Evolutionary conservation across 2,888 invertebrate species (phyloP), one percentile per base, ranked within the genome.

Genomic region (Rosalia funebris): DNA sequence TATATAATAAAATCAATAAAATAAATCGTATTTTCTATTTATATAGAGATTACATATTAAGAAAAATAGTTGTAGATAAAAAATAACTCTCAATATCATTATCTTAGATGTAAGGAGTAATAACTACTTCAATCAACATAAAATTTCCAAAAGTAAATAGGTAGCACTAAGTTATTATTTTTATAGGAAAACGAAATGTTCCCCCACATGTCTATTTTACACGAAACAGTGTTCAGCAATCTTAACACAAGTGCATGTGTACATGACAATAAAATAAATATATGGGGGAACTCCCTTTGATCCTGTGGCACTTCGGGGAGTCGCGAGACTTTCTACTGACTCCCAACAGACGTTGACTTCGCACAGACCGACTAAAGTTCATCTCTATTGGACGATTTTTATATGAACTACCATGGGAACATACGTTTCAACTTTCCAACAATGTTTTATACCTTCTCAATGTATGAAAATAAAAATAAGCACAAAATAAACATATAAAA

Each of bases 191-290:
- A 57, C 57, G 62, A 44, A 53, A 39, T 42, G 52, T 64, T 69
- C 63, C 68, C 70, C 68, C 65, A 64, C 57, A 60, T 56, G 66
- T 62, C 65, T 68, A 65, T 70, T 72, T 70, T 69, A 66, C 70
- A 68, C 69, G 68, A 62, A 69, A 70, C 68, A 63, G 68, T 70
- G 73, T 74, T 73, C 71, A 57, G 76, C 79, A 79, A 80, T 79
- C 79, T 77, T 78, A 73, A 70, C 75, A 77, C 77, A 79, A 79
- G 78, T 79, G 77, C 75, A 79, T 76, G 70, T 74, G 74, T 78
- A 77, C 76, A 78, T 77, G 78, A 81, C 80, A 81, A 79, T 80
- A 79, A 80, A 80, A 80, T 79, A 79, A 80, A 81, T 79, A 80
- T 78, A 76, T 73, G 71, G 75, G 75, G 77, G 70, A 70, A 68